phyloP scores from a whole-genome alignment of 1,140 invertebrate species.

The Sitophilus oryzae region DNA sequence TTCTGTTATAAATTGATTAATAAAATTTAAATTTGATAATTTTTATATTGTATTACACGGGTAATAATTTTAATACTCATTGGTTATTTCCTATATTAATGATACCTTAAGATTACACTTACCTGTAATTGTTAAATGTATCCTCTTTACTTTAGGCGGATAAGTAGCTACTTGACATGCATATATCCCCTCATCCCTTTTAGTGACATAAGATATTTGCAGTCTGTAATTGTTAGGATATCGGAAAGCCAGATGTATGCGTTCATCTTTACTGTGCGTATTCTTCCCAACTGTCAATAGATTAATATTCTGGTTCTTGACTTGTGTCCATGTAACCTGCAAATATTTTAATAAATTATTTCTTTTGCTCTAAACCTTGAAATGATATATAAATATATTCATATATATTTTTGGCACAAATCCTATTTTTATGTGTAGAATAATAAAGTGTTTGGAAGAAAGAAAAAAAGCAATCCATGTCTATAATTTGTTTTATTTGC shows the following conservation, averaged over 20 bases:
- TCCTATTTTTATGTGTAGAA: too few species aligned
- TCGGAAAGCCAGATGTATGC: conserved; percentile 67
- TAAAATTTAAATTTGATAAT: too few species aligned
- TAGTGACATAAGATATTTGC: conserved; percentile 67
- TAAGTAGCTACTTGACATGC: conserved; percentile 83
- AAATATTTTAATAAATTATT: too few species aligned
- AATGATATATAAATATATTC: too few species aligned
- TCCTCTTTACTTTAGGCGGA: conserved; percentile 63
- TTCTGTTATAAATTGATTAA: too few species aligned
- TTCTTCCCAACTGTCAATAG: conserved; percentile 69
- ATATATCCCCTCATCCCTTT: conserved; percentile 69
- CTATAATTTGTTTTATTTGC: too few species aligned
- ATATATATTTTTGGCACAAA: too few species aligned
- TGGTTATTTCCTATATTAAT: neutral
- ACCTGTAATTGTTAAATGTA: conserved; percentile 57
- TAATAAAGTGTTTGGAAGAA: too few species aligned
- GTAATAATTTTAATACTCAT: too few species aligned
- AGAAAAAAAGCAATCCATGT: too few species aligned
- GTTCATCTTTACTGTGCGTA: conserved; percentile 67
- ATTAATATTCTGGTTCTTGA: conserved; percentile 63
- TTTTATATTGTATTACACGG: too few species aligned
- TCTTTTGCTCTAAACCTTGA: too few species aligned
- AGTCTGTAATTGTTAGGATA: conserved; percentile 82
- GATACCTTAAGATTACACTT: conserved; percentile 10
- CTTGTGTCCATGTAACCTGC: conserved; percentile 74